Conservation (phyloP, 2,113 vertebrate species). For the Tor tambroides region DNA sequence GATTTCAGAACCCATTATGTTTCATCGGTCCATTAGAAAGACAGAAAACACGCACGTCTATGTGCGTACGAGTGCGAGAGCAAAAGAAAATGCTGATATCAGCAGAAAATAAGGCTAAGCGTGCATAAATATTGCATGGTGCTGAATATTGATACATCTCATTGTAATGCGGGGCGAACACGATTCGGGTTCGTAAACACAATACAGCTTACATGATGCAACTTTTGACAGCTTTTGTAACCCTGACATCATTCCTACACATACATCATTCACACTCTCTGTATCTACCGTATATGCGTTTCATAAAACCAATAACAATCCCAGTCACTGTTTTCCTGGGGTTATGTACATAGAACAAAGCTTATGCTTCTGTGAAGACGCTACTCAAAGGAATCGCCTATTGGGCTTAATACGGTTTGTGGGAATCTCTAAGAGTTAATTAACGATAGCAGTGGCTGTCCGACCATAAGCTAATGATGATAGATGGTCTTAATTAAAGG, state of each 20-base stretch:
- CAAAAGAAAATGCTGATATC: conserved; percentile 59
- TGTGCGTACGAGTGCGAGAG: conserved; percentile 11
- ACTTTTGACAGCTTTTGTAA: conserved; percentile 33
- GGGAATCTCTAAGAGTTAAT: conserved; percentile 73
- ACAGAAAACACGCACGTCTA: not conserved
- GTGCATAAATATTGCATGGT: conserved; percentile 62
- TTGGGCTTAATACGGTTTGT: conserved; percentile 55
- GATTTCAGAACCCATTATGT: conserved; percentile 13
- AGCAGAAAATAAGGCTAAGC: conserved; percentile 55
- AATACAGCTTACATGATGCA: conserved; percentile 11
- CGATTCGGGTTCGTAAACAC: conserved; percentile 8
- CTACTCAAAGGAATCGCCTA: conserved; percentile 38
- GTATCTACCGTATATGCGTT: not conserved
- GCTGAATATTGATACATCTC: conserved; percentile 58
- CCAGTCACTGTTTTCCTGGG: not conserved
- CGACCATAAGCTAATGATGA: conserved; percentile 79
- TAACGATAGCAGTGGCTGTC: conserved; percentile 69
- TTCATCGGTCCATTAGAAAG: not conserved
- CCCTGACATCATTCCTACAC: not conserved
- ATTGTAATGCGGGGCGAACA: conserved; percentile 21
- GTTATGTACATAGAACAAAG: conserved; percentile 5
- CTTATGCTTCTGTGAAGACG: not conserved
- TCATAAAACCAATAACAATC: not conserved
- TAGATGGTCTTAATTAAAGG: conserved; percentile 80
- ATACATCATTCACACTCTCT: conserved; percentile 26